Percentiles rank a stretch among this genome's conserved stretches.
Evolutionary conservation across 2,888 invertebrate species (phyloP).

Genomic region (Ectropis crepuscularia): DNA sequence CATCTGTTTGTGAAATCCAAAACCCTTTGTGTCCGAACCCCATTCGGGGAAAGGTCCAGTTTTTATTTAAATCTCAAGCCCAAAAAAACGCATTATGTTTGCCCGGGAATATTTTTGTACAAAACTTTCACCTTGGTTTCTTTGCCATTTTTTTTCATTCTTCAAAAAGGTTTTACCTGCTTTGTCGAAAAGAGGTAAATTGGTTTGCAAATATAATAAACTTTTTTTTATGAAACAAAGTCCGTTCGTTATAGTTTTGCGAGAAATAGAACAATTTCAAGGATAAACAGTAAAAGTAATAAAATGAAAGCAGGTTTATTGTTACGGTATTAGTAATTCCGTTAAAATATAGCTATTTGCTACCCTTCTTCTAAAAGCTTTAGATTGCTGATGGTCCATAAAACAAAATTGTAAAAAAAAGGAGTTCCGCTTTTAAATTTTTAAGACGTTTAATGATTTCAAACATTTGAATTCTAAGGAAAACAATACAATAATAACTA

Average conservation of each 20-base stretch:
- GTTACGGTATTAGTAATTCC: too few species aligned
- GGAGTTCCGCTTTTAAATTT: too few species aligned
- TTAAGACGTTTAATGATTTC: too few species aligned
- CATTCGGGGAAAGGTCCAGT: conserved; percentile 67
- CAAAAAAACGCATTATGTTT: conserved; percentile 69
- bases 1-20: conserved; percentile 77
- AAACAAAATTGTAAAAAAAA: too few species aligned
- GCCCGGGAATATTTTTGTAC: conserved; percentile 63
- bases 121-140: conserved; percentile 72
- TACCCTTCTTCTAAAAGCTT: too few species aligned
- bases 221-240: conserved; percentile 34
- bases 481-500: too few species aligned
- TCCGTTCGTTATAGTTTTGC: conserved; percentile 32
- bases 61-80: conserved; percentile 58
- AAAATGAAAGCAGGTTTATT: conserved; percentile 20
- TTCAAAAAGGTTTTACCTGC: conserved; percentile 54
- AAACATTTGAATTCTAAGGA: too few species aligned
- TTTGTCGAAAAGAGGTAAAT: conserved; percentile 55
- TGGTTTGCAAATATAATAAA: conserved; percentile 42
- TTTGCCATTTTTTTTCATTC: conserved; percentile 41
- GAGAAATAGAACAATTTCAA: conserved; percentile 41
- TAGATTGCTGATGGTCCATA: too few species aligned
- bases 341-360: too few species aligned
- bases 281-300: not conserved
- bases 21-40: conserved; percentile 73